Percentiles rank a stretch among this genome's conserved stretches.
Evolutionary conservation across 2,888 invertebrate genomes (phyloP).

Genomic region (Imbricaverruca yamaguchii): DNA sequence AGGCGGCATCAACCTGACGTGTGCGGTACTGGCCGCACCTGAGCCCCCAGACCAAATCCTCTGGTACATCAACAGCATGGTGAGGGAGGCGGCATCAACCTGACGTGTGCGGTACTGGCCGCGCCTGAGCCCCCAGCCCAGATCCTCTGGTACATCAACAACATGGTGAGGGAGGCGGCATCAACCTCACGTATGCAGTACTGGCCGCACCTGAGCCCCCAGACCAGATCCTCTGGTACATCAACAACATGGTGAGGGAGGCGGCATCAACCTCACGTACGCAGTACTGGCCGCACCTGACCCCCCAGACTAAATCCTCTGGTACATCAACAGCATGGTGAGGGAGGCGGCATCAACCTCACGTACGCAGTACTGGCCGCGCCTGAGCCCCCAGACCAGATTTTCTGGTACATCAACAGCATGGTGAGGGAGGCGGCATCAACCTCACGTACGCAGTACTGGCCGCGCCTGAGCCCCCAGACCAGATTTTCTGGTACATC

Average conservation of each 20-base stretch:
- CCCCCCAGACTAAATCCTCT: constrained; percentile 30
- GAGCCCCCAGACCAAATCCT: constrained; percentile 31
- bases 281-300: constrained; percentile 27
- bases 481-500: constrained; percentile 30
- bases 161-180: constrained; percentile 27
- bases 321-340: constrained; percentile 24
- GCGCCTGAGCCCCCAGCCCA: constrained; percentile 29
- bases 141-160: constrained; percentile 29
- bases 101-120: constrained; percentile 29
- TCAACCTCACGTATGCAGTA: constrained; percentile 30
- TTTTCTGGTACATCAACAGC: constrained; percentile 28
- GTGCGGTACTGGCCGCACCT: constrained; percentile 27
- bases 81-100: constrained; percentile 30
- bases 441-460: constrained; percentile 30
- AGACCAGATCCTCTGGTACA: constrained; percentile 31
- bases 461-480: constrained; percentile 28
- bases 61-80: constrained; percentile 27
- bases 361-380: constrained; percentile 28
- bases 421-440: constrained; percentile 28
- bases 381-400: constrained; percentile 28
- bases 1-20: constrained; percentile 33
- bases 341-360: constrained; percentile 31
- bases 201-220: constrained; percentile 28
- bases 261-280: constrained; percentile 31
- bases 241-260: constrained; percentile 23